These are phyloP conservation scores for Platynereis dumerilii DNA, from an alignment of 2,888 invertebrate species.

Conservation along the genomic window DNA sequence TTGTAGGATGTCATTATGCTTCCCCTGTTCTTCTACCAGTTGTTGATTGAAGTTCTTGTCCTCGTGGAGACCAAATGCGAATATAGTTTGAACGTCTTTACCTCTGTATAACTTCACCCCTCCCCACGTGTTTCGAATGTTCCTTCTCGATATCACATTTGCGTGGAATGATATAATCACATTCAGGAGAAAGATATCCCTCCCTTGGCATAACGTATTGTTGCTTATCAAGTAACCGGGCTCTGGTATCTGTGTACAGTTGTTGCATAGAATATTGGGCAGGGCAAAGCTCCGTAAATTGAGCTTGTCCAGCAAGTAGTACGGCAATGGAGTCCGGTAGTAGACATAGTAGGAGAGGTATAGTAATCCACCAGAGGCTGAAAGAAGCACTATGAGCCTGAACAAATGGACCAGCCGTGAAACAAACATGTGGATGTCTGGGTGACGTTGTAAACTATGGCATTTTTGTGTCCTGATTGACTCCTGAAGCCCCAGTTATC, in stretches of 20 bases:
- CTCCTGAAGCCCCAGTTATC: no score
- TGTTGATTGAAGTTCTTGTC: conserved; percentile 39
- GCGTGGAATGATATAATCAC: conserved; percentile 36
- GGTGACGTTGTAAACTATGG: no score
- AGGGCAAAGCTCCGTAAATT: conserved; percentile 33
- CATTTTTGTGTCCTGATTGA: no score
- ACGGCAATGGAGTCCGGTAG: conserved; percentile 29
- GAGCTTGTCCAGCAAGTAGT: conserved; percentile 35
- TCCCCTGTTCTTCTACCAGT: conserved; percentile 29
- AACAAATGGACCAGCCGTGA: no score
- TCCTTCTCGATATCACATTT: conserved; percentile 32
- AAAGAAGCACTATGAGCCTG: no score
- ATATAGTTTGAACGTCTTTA: conserved; percentile 34
- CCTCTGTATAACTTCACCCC: conserved; percentile 31
- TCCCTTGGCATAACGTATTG: conserved; percentile 25
- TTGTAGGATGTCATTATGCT: conserved; percentile 22
- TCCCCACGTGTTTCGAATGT: conserved; percentile 37
- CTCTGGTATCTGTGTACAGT: conserved; percentile 32
- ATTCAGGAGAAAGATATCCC: conserved; percentile 33
- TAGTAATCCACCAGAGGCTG: neutral
- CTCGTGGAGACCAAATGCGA: conserved; percentile 36
- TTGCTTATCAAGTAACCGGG: conserved; percentile 30
- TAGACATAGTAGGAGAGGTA: conserved; percentile 28
- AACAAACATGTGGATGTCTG: no score
- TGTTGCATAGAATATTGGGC: conserved; percentile 34